Base-by-base conservation (phyloP, 2,797 vertebrate species). In the Neosilurus mollespiculum region DNA sequence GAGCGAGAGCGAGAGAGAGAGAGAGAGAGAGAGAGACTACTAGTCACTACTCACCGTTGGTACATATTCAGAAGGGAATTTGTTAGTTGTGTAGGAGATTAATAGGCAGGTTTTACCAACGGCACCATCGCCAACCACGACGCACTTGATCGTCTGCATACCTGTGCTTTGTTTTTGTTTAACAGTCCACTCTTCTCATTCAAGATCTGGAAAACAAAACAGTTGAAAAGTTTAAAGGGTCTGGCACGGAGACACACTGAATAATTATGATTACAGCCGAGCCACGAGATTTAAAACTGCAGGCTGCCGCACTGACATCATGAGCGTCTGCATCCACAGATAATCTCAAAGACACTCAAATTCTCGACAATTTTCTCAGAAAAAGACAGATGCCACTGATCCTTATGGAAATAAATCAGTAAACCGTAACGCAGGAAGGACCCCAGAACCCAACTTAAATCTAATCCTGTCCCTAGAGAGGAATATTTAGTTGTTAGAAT, bases 81-180 rank as follows among this genome's bases (percentile, higher is more conserved):
- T 95, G 92, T 95, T 95, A 88, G 95, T 95, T 84, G 95, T 95
- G 89, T 95, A 95, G 22, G 95, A 95, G 90, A 95, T 95, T 91
- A 95, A 93, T 90, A 95, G 92, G 92, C 95, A 95, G 87, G 95
- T 94, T 94, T 95, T 95, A 93, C 94, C 94, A 89, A 95, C 94
- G 30, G 94, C 94, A 88, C 95, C 95, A 85, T 95, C 95, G 62
- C 95, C 95, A 64, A 95, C 95, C 76, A 95, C 94, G 87, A 95
- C 95, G 90, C 95, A 95, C 91, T 95, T 95, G 89, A 95, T 95
- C 91, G 94, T 95, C 94, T 95, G 95, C 94, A 95, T 96, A 91
- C 92, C 91, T 94, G 91, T 81, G 88, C 87, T 90, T 83, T 87
- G 37, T 62, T 64, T 64, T 16, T 11, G 88, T 89, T 89, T 90